phyloP scores from a whole-genome alignment of 2,888 invertebrate genomes.

The Mythimna vitellina region DNA sequence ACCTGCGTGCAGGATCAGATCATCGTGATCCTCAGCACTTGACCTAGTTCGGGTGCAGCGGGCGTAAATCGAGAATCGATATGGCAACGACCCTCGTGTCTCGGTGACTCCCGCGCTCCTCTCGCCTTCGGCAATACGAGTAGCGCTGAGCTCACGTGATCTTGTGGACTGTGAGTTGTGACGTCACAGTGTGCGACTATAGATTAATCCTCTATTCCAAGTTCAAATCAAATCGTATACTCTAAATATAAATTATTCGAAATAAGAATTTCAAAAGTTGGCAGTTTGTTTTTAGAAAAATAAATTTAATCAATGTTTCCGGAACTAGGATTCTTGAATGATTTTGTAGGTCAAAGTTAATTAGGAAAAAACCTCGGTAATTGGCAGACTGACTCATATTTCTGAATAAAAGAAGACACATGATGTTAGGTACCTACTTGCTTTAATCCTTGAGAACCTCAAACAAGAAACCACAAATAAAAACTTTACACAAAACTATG shows the following conservation, averaged over 20 bases:
- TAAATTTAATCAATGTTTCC: neutral
- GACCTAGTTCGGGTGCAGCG: slow-evolving; percentile 85
- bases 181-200: slow-evolving; percentile 19
- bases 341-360: neutral
- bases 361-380: neutral
- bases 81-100: slow-evolving; percentile 78
- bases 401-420: slow-evolving; percentile 3
- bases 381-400: slow-evolving; percentile 13
- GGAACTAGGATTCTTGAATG: neutral
- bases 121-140: slow-evolving; percentile 32
- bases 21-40: slow-evolving; percentile 80
- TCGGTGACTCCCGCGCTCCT: slow-evolving; percentile 78
- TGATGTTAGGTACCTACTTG: neutral
- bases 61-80: slow-evolving; percentile 90
- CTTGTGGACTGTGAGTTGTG: slow-evolving; percentile 1
- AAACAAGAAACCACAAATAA: slow-evolving; percentile 9
- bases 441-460: slow-evolving; percentile 1
- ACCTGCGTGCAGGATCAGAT: slow-evolving; percentile 58
- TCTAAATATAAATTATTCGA: too few relatives aligned
- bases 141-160: slow-evolving; percentile 2
- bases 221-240: neutral
- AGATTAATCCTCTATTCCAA: neutral
- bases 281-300: neutral
- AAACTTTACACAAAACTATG: slow-evolving; percentile 25
- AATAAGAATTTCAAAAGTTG: neutral